Evolutionary conservation across 2,113 vertebrate species (phyloP).

Genomic region (Cynopterus brachyotis): DNA sequence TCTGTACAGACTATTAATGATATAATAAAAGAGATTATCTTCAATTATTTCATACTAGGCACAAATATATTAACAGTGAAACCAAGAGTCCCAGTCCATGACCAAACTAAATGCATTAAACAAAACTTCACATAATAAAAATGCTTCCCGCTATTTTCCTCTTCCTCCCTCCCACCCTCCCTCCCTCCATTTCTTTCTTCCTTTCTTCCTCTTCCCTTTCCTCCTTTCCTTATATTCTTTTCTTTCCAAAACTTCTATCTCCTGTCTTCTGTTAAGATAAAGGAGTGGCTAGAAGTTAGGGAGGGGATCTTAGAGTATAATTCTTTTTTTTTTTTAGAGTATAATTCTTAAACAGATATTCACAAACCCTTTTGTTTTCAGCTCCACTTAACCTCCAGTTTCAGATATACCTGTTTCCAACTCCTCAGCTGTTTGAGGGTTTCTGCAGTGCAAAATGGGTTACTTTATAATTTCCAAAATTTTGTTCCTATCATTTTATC

Average conservation of each 20-base stretch:
- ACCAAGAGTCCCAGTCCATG: not conserved
- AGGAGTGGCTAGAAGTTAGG: not conserved
- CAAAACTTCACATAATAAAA: conserved; percentile 19
- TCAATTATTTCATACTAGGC: not conserved
- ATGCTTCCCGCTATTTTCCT: not conserved
- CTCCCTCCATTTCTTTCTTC: not conserved
- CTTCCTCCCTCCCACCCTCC: not conserved
- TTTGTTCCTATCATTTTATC: conserved; percentile 7
- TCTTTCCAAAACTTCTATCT: not conserved
- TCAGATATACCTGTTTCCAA: conserved; percentile 11
- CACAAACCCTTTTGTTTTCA: not conserved
- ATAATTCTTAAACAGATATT: not conserved
- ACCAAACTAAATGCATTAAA: conserved; percentile 31
- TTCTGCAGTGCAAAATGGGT: not conserved
- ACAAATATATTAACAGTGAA: not conserved
- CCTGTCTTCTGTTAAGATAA: not conserved
- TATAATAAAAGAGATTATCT: not conserved
- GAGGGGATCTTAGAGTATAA: not conserved
- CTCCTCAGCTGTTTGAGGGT: not conserved
- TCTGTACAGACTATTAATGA: not conserved
- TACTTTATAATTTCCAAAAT: conserved; percentile 38
- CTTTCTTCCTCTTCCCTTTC: not conserved
- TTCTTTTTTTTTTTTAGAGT: not conserved
- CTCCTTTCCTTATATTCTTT: not conserved
- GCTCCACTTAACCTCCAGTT: not conserved